These are phyloP conservation scores for Platysternon megacephalum DNA, from an alignment of 2,113 vertebrate species.

Conservation along the genomic window DNA sequence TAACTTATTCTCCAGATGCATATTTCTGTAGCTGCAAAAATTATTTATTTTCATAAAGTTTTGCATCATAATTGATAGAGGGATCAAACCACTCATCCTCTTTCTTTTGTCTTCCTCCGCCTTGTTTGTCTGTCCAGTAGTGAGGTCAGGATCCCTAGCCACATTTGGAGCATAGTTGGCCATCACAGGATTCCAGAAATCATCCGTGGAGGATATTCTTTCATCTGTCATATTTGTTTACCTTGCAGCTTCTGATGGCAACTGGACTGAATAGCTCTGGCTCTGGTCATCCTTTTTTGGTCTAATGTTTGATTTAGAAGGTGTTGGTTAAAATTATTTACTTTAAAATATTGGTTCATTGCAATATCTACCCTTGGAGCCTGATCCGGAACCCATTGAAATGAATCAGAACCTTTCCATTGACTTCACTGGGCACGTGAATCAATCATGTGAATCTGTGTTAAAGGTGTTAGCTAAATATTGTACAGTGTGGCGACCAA, in stretches of 20 bases:
- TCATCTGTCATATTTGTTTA: not conserved
- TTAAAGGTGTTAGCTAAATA: not conserved
- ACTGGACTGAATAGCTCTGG: not conserved
- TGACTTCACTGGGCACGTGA: not conserved
- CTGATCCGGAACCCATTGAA: not conserved
- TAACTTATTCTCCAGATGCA: not conserved
- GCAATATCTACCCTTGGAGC: not conserved
- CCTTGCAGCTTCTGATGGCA: not conserved
- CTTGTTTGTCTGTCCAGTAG: not conserved
- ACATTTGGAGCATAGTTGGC: not conserved
- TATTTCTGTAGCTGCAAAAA: not conserved
- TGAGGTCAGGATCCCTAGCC: not conserved
- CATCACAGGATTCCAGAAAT: fast-evolving
- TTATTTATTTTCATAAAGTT: not conserved
- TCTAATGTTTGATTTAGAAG: not conserved
- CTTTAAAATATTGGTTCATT: not conserved
- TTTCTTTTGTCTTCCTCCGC: not conserved
- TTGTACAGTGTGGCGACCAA: not conserved
- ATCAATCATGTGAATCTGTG: not conserved
- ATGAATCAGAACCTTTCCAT: not conserved
- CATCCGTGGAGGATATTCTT: not conserved
- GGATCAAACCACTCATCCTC: not conserved
- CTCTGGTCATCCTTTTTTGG: not conserved
- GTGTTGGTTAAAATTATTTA: not conserved
- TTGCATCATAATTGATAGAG: not conserved